phyloP scores from a whole-genome alignment of 2,797 vertebrate genomes.

The Thunnus albacares region DNA sequence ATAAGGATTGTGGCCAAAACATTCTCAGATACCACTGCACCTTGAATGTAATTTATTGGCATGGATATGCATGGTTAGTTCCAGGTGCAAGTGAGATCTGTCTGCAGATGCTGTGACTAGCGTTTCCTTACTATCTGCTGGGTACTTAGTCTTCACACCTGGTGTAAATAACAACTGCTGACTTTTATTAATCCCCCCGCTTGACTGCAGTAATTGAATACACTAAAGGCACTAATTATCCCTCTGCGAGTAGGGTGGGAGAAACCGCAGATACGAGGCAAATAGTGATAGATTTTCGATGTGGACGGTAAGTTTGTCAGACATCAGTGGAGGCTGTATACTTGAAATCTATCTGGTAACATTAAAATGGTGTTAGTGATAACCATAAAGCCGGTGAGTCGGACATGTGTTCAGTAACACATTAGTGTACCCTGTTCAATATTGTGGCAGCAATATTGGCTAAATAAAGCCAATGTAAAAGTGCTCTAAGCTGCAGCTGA shows the following conservation, averaged over 20 bases:
- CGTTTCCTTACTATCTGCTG: neutral
- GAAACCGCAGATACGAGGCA: conserved; percentile 20
- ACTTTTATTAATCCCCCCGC: conserved; percentile 54
- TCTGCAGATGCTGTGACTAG: conserved; percentile 43
- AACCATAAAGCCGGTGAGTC: neutral
- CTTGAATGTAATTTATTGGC: neutral
- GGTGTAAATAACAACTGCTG: conserved; percentile 58
- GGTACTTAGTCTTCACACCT: conserved; percentile 45
- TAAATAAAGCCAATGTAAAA: neutral
- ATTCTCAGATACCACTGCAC: neutral
- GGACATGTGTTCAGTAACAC: neutral
- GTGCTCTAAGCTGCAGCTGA: neutral
- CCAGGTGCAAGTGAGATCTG: conserved; percentile 21
- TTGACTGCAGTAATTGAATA: conserved; percentile 52
- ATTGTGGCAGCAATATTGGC: neutral
- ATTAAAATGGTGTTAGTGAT: neutral
- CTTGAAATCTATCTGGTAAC: neutral
- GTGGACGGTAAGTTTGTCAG: conserved; percentile 28
- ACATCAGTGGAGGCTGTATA: neutral
- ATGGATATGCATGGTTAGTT: conserved; percentile 23
- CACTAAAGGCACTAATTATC: conserved; percentile 60
- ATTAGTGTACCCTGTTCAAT: too few relatives aligned
- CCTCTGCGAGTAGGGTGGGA: conserved; percentile 20
- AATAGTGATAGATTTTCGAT: conserved; percentile 18
- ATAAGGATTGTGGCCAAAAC: conserved; percentile 6